These are phyloP conservation scores for Oligia fasciuncula DNA, from an alignment of 2,888 invertebrate species.

Conservation along the genomic window DNA sequence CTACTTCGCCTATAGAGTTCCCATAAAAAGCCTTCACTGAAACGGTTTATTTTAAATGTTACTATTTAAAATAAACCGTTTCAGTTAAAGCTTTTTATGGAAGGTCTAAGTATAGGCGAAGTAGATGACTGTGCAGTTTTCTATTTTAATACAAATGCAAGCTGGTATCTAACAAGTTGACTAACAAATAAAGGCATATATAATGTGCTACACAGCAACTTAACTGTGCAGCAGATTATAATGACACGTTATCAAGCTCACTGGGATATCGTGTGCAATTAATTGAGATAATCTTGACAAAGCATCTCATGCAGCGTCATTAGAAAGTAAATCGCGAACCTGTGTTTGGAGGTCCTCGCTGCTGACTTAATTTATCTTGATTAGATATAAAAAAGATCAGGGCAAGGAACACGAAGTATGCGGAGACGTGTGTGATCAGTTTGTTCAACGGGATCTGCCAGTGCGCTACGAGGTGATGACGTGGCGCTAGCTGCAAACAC, in stretches of 20 bases:
- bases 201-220: conserved; percentile 20
- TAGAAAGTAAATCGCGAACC: conserved; percentile 77
- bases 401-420: conserved; percentile 92
- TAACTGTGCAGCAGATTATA: conserved; percentile 54
- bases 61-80: background rate
- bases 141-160: background rate
- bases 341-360: conserved; percentile 90
- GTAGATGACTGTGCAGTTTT: background rate
- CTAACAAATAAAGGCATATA: conserved; percentile 16
- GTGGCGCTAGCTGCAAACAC: conserved; percentile 76
- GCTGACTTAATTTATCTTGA: conserved; percentile 89
- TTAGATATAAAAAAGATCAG: conserved; percentile 91
- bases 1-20: conserved; percentile 7
- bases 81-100: background rate
- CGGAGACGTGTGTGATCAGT: conserved; percentile 92
- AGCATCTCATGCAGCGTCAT: conserved; percentile 69
- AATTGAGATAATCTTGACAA: conserved; percentile 71
- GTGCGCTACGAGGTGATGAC: conserved; percentile 84
- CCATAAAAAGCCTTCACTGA: conserved; percentile 6
- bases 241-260: conserved; percentile 57
- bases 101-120: background rate
- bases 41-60: conserved; percentile 23
- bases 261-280: conserved; percentile 69
- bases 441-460: conserved; percentile 92
- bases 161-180: background rate